Evolutionary conservation across 1,140 invertebrate genomes (phyloP).

Genomic region (Hesperophylax magnus): DNA sequence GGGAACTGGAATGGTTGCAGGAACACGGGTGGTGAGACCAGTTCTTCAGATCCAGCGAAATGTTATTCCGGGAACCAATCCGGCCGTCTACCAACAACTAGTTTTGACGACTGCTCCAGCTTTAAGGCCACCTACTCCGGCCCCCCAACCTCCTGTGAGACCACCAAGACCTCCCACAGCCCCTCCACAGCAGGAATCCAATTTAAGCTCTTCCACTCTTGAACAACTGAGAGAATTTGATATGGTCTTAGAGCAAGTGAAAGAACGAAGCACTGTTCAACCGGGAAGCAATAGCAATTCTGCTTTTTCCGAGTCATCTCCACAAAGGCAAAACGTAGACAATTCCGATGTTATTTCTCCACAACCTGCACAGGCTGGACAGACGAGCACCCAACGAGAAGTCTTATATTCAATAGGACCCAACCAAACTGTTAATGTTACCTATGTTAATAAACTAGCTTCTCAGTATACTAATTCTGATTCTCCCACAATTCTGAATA

Average conservation of each 20-base stretch:
- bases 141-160: conserved; percentile 65
- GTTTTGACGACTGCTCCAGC: conserved; percentile 67
- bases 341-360: conserved; percentile 33
- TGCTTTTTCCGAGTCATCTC: conserved; percentile 53
- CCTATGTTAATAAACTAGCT: conserved; percentile 66
- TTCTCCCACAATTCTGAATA: conserved; percentile 65
- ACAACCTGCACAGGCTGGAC: conserved; percentile 46
- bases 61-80: conserved; percentile 69
- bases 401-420: conserved; percentile 67
- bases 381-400: conserved; percentile 61
- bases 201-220: conserved; percentile 74
- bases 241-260: conserved; percentile 85
- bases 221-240: conserved; percentile 87
- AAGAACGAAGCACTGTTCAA: conserved; percentile 79
- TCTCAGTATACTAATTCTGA: conserved; percentile 62
- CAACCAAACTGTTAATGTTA: conserved; percentile 66
- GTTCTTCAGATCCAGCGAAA: conserved; percentile 73
- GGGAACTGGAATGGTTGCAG: conserved; percentile 65
- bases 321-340: conserved; percentile 46
- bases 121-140: conserved; percentile 66
- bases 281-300: conserved; percentile 59
- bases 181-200: conserved; percentile 64
- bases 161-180: conserved; percentile 60
- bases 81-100: conserved; percentile 68
- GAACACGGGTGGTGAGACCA: conserved; percentile 71